Base-by-base conservation (phyloP, 2,113 vertebrate genomes). In the Xiphorhynchus elegans region DNA sequence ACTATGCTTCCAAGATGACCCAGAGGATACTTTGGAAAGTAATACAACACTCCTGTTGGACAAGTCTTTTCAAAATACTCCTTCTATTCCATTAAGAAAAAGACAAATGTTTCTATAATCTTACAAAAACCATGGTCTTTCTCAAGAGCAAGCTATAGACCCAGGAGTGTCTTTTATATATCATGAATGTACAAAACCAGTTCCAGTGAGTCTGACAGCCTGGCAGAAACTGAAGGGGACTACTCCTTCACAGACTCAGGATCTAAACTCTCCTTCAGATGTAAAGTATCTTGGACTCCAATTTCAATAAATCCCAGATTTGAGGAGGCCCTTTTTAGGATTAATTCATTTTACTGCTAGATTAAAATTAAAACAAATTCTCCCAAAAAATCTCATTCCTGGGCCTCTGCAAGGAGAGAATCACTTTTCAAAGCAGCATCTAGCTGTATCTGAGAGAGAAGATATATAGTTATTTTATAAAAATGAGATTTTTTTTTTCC, bases 11-110 rank as follows among this genome's bases (percentile, higher is more conserved):
- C 88, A 74, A 84, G 75, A 83, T 89, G 87, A 95, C 85, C 93
- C 66, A 53, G 55, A 90, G 90, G 76, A 52, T 94, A 97, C 96
- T 96, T 89, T 86, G 49, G 88, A 95, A 90, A 84, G 73, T 19
- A 89, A 60, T 8, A 82, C 42, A 77, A 89, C 60, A 73, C 26
- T 76, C 82, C 58, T 68, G 66, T 49, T 4, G 7, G 72, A 18
- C 10, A 2, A 64, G 56, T 56, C 79, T 91, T 75, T 89, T 77
- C 70, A 88, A 89, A 84, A 96, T 73, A 81, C 77, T 78, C 13
- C 1, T 84, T 73, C 84, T 77, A 69, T 47, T 87, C 56, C 68
- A 28, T 55, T 37, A 96, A 2, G 2, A 84, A 68, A 96, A 60
- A 33, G 29, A 81, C 35, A 90, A 70, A 64, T 46, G 13, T 55